Conservation (phyloP, 37 sponge, comb jelly and placozoan genomes). For the Spongilla lacustris region DNA sequence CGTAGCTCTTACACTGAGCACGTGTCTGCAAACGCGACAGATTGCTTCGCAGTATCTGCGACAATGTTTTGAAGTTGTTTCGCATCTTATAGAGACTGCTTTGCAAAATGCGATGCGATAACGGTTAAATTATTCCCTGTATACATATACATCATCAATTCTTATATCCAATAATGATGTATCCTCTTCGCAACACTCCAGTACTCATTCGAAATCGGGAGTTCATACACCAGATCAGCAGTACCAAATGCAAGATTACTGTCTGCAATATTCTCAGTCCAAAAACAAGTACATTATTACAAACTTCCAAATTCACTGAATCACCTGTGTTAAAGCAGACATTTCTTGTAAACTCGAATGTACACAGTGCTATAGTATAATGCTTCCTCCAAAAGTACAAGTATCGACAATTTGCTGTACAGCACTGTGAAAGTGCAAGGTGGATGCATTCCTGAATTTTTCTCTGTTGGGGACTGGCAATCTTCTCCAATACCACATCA, state of each 20-base stretch:
- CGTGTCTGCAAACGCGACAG: too few relatives aligned
- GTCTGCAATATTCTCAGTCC: not conserved
- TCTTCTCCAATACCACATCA: not conserved
- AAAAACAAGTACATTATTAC: not conserved
- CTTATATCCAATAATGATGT: too few relatives aligned
- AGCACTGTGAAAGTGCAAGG: not conserved
- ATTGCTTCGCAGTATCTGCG: too few relatives aligned
- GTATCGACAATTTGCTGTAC: not conserved
- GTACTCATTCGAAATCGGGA: not conserved
- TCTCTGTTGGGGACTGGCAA: not conserved
- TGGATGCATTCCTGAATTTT: not conserved
- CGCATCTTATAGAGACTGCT: too few relatives aligned
- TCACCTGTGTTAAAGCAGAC: not conserved
- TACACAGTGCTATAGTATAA: not conserved
- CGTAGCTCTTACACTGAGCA: too few relatives aligned
- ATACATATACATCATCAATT: not conserved
- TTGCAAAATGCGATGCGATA: too few relatives aligned
- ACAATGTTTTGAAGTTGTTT: too few relatives aligned
- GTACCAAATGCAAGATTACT: not conserved
- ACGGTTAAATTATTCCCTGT: too few relatives aligned
- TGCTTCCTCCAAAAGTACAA: not conserved
- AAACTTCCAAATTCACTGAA: not conserved
- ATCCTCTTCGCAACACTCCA: not conserved
- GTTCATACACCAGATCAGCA: not conserved
- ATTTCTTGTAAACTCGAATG: not conserved